phyloP scores from a whole-genome alignment of 1,140 invertebrate genomes.

The Colletes gigas region DNA sequence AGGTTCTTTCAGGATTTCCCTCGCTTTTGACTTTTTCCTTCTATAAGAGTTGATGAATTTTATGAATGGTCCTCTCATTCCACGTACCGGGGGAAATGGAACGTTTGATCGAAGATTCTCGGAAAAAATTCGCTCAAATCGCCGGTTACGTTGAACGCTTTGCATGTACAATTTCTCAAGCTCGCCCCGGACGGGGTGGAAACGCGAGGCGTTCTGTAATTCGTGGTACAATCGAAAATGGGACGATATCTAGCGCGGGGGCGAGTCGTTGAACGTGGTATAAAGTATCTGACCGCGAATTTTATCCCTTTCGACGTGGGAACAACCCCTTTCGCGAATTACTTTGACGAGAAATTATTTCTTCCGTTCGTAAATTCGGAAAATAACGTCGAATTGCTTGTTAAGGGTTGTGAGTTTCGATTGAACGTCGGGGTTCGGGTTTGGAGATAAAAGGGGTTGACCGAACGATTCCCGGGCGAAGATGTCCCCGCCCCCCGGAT shows the following conservation, averaged over 20 bases:
- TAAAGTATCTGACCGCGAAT: no score
- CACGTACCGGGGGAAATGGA: slow-evolving; percentile 15
- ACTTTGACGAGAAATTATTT: no score
- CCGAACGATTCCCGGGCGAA: background rate
- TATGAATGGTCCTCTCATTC: slow-evolving; percentile 41
- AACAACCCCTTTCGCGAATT: no score
- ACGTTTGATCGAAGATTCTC: slow-evolving; percentile 26
- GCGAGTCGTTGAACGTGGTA: no score
- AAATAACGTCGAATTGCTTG: no score
- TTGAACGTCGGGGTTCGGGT: no score
- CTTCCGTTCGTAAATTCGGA: no score
- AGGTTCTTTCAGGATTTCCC: slow-evolving; percentile 52
- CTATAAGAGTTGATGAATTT: slow-evolving; percentile 53
- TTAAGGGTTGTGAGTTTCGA: background rate
- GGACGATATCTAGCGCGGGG: no score
- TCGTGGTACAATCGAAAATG: no score
- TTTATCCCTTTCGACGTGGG: no score
- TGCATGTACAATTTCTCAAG: background rate
- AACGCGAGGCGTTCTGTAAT: no score
- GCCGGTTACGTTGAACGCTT: slow-evolving; percentile 13
- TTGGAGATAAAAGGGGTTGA: background rate
- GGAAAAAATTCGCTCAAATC: slow-evolving; percentile 15
- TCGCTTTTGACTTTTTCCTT: slow-evolving; percentile 55
- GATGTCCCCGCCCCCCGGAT: background rate
- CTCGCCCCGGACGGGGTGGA: no score